Conservation (phyloP, 2,888 invertebrate genomes). For the Embidobia sp. region DNA sequence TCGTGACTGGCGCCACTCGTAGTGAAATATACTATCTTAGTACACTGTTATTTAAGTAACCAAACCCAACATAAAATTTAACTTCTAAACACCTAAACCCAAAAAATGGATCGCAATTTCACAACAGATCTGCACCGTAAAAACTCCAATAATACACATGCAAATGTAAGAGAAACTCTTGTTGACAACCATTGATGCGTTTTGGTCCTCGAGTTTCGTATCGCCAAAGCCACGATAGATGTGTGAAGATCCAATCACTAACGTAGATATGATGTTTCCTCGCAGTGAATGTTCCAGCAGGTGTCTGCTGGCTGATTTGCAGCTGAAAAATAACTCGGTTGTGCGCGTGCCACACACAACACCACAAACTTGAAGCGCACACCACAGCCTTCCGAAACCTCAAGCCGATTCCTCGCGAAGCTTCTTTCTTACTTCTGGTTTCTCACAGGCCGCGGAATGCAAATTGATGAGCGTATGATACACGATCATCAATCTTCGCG, state of each 20-base stretch:
- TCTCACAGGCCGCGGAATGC: background rate
- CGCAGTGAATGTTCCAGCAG: background rate
- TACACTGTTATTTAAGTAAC: no score
- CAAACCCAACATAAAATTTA: no score
- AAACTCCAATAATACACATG: no score
- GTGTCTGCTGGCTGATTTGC: background rate
- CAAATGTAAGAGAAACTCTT: constrained; percentile 10
- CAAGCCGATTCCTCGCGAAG: background rate
- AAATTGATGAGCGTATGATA: constrained; percentile 14
- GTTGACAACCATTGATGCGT: constrained; percentile 18
- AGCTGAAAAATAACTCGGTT: no score
- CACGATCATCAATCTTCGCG: constrained; percentile 15
- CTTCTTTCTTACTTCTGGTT: background rate
- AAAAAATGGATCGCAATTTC: no score
- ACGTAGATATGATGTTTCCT: constrained; percentile 14
- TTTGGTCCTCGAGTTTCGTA: constrained; percentile 16
- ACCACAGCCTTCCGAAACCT: no score
- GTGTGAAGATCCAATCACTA: constrained; percentile 8
- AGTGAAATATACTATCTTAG: no score
- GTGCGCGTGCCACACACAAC: no score
- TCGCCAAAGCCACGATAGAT: constrained; percentile 12
- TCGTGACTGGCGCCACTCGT: no score
- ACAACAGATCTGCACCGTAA: no score
- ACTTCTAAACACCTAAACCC: no score
- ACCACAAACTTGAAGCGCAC: no score